phyloP scores from a whole-genome alignment of 2,797 vertebrate genomes.

The Alauda arvensis region DNA sequence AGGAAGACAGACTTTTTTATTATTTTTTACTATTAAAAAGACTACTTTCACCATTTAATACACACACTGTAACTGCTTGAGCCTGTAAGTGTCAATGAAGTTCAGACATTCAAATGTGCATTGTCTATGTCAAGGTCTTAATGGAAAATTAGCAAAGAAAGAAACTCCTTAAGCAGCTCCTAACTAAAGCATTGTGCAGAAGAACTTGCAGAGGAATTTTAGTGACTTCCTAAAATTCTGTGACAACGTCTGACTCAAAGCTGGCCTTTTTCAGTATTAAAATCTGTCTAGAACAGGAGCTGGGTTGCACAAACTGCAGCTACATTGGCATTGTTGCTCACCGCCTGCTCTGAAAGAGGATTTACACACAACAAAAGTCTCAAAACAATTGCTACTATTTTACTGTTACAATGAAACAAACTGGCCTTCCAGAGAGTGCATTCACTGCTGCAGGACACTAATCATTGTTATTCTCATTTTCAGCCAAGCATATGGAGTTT shows the following conservation, averaged over 20 bases:
- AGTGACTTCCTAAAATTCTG: neutral
- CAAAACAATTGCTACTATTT: neutral
- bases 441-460: neutral
- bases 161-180: neutral
- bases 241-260: neutral
- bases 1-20: rapidly evolving
- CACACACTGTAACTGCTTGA: neutral
- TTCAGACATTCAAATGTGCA: neutral
- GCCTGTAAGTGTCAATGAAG: neutral
- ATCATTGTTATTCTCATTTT: neutral
- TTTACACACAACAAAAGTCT: neutral
- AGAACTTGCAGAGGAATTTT: neutral
- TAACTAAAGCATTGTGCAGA: neutral
- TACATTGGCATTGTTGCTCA: neutral
- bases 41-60: neutral
- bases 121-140: neutral
- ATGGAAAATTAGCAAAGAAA: neutral
- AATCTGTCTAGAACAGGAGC: neutral
- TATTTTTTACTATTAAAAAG: neutral
- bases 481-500: neutral
- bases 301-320: neutral
- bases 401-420: neutral
- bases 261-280: neutral
- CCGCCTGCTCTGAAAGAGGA: neutral
- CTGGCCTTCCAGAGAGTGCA: neutral